These are phyloP conservation scores for Cartodere bifasciata DNA, from an alignment of 2,888 invertebrate genomes.

Conservation along the genomic window DNA sequence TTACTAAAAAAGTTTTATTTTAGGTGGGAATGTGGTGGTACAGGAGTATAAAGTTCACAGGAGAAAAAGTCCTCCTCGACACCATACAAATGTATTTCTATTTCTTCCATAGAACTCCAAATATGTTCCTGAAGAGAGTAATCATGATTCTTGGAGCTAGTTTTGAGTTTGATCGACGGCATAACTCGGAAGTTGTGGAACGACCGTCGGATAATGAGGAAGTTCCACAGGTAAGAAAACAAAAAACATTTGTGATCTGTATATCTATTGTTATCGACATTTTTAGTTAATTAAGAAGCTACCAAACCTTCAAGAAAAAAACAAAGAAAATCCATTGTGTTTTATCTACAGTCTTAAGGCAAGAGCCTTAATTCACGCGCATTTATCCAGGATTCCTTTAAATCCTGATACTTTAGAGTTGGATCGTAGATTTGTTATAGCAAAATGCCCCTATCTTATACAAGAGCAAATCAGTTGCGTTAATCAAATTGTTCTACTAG, in stretches of 20 bases:
- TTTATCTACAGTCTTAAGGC: conserved; percentile 87
- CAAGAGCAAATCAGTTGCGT: conserved; percentile 97
- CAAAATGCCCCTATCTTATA: conserved; percentile 87
- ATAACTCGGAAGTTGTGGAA: conserved; percentile 89
- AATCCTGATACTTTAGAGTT: conserved; percentile 69
- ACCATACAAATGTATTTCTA: conserved; percentile 96
- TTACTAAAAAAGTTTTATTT: conserved; percentile 15
- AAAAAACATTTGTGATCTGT: background rate
- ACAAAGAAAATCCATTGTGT: conserved; percentile 89
- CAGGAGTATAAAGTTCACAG: conserved; percentile 90
- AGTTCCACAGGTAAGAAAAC: conserved; percentile 65
- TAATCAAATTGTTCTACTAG: conserved; percentile 83
- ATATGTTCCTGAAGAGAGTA: conserved; percentile 88
- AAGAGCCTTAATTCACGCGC: conserved; percentile 89
- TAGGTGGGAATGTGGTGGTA: conserved; percentile 98
- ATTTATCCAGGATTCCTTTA: conserved; percentile 72
- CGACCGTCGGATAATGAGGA: conserved; percentile 89
- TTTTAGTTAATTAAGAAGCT: conserved; percentile 78
- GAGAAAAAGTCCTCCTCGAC: conserved; percentile 90
- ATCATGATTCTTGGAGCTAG: conserved; percentile 96
- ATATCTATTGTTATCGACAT: background rate
- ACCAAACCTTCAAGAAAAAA: conserved; percentile 88
- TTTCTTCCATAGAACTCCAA: conserved; percentile 91
- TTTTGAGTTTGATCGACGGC: conserved; percentile 86
- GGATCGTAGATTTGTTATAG: conserved; percentile 72